These are phyloP conservation scores for Apodemia mormo DNA, from an alignment of 2,888 invertebrate genomes.

Conservation along the genomic window DNA sequence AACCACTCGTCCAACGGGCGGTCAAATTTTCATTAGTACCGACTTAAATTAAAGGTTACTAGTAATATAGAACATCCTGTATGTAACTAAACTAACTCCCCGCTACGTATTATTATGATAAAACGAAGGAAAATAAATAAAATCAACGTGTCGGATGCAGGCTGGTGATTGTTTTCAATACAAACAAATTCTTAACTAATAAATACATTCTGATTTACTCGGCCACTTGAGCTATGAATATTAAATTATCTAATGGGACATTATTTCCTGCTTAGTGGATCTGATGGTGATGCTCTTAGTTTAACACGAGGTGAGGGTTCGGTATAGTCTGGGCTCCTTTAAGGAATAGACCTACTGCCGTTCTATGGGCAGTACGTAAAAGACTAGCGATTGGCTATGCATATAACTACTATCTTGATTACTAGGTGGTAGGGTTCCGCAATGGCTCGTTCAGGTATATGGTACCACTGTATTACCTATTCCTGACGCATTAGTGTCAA, in stretches of 20 bases:
- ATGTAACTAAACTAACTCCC: slow-evolving; percentile 45
- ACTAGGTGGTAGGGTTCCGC: too few relatives aligned
- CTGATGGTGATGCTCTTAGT: not conserved
- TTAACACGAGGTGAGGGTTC: too few relatives aligned
- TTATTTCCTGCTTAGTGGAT: not conserved
- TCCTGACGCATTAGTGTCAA: not conserved
- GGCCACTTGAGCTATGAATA: slow-evolving; percentile 28
- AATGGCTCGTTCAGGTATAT: too few relatives aligned
- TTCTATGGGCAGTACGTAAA: too few relatives aligned
- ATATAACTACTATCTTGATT: too few relatives aligned
- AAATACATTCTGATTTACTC: slow-evolving; percentile 46
- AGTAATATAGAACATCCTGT: slow-evolving; percentile 44
- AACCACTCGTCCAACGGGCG: too few relatives aligned
- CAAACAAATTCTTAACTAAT: slow-evolving; percentile 66
- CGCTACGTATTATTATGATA: slow-evolving; percentile 54
- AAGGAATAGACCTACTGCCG: too few relatives aligned
- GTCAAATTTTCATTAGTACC: too few relatives aligned
- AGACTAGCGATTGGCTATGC: too few relatives aligned
- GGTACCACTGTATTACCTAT: not conserved
- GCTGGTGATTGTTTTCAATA: slow-evolving; percentile 60
- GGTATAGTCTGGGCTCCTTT: too few relatives aligned
- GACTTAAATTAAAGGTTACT: too few relatives aligned
- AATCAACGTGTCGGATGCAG: slow-evolving; percentile 66
- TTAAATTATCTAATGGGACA: slow-evolving; percentile 12
- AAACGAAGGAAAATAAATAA: slow-evolving; percentile 73